Percentiles rank a stretch among this genome's conserved stretches.
phyloP scores from a whole-genome alignment of 2,113 vertebrate genomes.

The Carettochelys insculpta region DNA sequence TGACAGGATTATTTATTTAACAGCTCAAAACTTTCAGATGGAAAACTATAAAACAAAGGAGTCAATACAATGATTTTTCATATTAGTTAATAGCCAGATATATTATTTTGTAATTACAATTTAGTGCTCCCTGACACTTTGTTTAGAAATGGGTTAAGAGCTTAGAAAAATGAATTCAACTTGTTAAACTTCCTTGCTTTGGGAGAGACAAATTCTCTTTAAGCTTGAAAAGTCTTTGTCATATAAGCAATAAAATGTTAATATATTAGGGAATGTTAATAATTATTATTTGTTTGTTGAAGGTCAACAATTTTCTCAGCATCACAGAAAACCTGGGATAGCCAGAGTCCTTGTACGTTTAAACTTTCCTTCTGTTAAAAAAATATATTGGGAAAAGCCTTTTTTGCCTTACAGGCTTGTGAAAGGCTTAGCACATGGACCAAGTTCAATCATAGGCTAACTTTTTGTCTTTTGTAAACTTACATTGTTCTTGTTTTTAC shows the following conservation, averaged over 20 bases:
- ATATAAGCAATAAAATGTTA: conserved; percentile 32
- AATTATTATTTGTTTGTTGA: conserved; percentile 35
- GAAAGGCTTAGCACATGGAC: neutral
- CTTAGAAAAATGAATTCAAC: neutral
- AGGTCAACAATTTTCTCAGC: neutral
- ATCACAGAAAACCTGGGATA: neutral
- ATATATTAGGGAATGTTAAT: conserved; percentile 14
- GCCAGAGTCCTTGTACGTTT: neutral
- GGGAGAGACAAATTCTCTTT: conserved; percentile 14
- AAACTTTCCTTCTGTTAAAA: neutral
- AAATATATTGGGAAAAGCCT: neutral
- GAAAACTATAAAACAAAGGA: neutral
- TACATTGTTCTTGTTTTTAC: conserved; percentile 5
- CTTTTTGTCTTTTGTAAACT: neutral
- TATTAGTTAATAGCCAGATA: neutral
- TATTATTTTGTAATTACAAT: neutral
- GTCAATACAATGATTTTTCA: neutral
- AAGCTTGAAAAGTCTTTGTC: neutral
- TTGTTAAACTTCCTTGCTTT: neutral
- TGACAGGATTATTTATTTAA: neutral
- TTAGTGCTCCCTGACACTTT: neutral
- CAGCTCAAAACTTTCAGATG: neutral
- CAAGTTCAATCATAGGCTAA: neutral
- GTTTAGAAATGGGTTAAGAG: neutral
- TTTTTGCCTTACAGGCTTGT: neutral